phyloP scores from a whole-genome alignment of 92 coral and sea anemone species.

The Porites evermanni region DNA sequence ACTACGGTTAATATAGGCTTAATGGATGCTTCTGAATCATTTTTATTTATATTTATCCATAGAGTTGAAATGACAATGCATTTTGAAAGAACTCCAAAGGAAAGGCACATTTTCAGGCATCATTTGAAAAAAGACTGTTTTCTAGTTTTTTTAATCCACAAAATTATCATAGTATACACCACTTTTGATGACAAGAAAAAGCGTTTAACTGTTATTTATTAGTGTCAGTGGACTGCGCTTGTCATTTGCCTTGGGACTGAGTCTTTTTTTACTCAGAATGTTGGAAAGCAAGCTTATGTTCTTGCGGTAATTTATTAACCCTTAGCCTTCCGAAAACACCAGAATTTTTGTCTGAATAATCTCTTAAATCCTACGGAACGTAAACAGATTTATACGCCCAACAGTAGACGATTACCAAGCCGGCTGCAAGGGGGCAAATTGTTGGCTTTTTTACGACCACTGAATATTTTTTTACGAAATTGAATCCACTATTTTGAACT shows the following conservation, averaged over 20 bases:
- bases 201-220: no score
- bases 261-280: no score
- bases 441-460: constrained; percentile 12
- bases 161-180: not conserved
- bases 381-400: not conserved
- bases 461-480: constrained; percentile 9
- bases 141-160: not conserved
- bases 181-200: no score
- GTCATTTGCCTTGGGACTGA: not conserved
- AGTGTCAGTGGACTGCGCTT: not conserved
- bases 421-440: not conserved
- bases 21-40: not conserved
- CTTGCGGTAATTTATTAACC: not conserved
- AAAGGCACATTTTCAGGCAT: not conserved
- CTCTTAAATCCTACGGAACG: not conserved
- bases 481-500: constrained; percentile 6
- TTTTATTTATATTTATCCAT: not conserved
- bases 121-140: not conserved
- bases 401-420: not conserved
- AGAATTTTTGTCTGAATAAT: not conserved
- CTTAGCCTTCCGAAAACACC: not conserved
- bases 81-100: not conserved
- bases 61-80: not conserved
- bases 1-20: not conserved
- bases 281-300: not conserved